Conservation (phyloP, 2,797 vertebrate genomes). For the Tragopan temminckii region DNA sequence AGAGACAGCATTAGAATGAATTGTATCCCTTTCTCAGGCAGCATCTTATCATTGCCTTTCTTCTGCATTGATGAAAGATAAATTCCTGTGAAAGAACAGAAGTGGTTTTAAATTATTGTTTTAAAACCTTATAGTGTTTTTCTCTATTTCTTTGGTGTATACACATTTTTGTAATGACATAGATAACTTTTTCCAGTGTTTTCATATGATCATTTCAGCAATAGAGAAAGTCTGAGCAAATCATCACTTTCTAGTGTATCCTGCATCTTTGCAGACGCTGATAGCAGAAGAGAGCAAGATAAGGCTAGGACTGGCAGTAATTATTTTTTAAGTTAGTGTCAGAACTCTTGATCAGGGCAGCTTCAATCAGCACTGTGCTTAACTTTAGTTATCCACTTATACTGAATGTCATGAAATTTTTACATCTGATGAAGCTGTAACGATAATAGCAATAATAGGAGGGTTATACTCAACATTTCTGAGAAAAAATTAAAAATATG, state of each 20-base stretch:
- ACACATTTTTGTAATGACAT: neutral
- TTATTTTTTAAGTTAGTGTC: neutral
- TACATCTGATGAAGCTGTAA: neutral
- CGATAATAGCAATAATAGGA: neutral
- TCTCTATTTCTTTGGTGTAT: neutral
- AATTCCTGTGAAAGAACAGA: neutral
- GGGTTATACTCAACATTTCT: neutral
- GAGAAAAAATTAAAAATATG: neutral
- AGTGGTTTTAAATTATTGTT: neutral
- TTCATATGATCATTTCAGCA: neutral
- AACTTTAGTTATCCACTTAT: neutral
- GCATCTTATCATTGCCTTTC: neutral
- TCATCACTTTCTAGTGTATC: no score
- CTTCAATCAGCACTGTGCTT: neutral
- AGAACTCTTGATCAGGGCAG: neutral
- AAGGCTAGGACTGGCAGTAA: no score
- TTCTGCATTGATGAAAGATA: neutral
- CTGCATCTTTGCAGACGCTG: neutral
- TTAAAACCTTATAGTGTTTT: neutral
- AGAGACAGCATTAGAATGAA: neutral
- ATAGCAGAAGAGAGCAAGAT: no score
- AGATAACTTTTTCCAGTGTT: neutral
- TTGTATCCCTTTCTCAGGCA: neutral
- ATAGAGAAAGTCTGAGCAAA: neutral
- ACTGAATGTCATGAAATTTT: neutral